phyloP scores from a whole-genome alignment of 2,113 vertebrate genomes.

The Glaucidium brasilianum region DNA sequence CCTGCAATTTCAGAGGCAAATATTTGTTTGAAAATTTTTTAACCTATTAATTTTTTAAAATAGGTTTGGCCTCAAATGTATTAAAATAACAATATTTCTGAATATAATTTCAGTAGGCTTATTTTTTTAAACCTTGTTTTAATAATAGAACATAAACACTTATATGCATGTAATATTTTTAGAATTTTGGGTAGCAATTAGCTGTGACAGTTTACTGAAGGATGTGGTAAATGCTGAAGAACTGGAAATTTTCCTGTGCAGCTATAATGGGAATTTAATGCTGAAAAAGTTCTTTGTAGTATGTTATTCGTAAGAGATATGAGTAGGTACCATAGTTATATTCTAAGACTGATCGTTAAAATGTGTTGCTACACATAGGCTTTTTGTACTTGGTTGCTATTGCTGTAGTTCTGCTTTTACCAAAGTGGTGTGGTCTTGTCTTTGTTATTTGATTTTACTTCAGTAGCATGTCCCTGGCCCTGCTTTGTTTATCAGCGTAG shows the following conservation, averaged over 20 bases:
- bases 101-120: background rate
- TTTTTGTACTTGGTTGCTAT: background rate
- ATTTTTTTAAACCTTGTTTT: background rate
- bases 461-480: background rate
- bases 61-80: background rate
- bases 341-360: background rate
- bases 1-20: background rate
- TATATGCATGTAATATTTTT: background rate
- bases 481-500: background rate
- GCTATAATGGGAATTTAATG: background rate
- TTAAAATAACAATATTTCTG: background rate
- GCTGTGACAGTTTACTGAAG: background rate
- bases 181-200: background rate
- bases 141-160: background rate
- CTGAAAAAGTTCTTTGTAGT: background rate
- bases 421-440: background rate
- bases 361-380: background rate
- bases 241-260: background rate
- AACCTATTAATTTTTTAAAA: background rate
- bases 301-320: fast-evolving
- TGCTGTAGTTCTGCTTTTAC: background rate
- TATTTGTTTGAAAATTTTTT: background rate
- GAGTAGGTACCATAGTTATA: background rate
- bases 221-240: background rate
- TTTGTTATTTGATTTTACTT: background rate